A percentile compares a stretch with the other conserved stretches of the same genome.
These are phyloP conservation scores for Platysternon megacephalum DNA, from an alignment of 2,113 vertebrate species.

Conservation along the genomic window DNA sequence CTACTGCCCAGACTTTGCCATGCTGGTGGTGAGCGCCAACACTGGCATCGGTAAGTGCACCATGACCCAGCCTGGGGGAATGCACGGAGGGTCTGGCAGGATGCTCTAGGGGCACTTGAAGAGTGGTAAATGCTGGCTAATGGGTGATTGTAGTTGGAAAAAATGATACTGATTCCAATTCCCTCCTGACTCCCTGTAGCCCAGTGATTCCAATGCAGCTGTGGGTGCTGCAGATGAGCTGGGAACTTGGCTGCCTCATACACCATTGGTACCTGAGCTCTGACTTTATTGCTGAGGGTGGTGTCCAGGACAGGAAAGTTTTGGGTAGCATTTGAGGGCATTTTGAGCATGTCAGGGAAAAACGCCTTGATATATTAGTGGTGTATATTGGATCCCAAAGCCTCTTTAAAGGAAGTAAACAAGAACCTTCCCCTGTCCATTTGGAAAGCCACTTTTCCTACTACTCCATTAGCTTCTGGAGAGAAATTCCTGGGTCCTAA, in stretches of 20 bases:
- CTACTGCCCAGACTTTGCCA: constrained; percentile 98
- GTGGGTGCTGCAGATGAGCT: neutral
- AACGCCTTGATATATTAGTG: neutral
- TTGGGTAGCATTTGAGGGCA: constrained; percentile 13
- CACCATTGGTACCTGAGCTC: neutral
- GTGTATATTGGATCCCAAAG: neutral
- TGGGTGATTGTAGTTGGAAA: neutral
- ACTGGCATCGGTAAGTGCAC: constrained; percentile 91
- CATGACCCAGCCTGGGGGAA: neutral
- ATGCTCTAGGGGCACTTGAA: neutral
- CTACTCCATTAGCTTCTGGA: neutral
- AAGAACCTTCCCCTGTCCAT: neutral
- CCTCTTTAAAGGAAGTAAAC: constrained; percentile 2
- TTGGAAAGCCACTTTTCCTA: constrained; percentile 4
- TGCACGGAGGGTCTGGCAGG: neutral
- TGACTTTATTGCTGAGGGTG: neutral
- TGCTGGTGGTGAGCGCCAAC: constrained; percentile 97
- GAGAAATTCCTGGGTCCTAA: constrained; percentile 8
- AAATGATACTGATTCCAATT: neutral
- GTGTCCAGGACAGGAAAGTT: neutral
- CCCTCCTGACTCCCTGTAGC: neutral
- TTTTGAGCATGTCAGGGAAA: neutral
- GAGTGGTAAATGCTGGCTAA: neutral
- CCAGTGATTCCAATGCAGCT: neutral
- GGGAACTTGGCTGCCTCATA: neutral